Evolutionary conservation across 2,797 vertebrate genomes (phyloP).

Genomic region (Pseudochirops cupreus): DNA sequence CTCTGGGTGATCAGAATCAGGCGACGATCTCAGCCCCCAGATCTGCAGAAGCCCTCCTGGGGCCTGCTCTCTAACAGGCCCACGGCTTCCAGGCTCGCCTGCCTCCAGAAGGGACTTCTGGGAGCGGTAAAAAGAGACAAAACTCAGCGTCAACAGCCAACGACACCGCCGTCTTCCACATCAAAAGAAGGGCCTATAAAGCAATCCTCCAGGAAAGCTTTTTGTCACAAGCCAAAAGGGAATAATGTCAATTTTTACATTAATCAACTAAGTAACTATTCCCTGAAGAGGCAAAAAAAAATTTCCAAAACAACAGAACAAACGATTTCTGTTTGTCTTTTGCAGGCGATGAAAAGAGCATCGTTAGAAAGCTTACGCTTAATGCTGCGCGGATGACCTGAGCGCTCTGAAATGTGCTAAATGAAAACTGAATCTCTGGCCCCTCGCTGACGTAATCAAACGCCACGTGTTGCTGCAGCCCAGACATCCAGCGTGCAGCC

Average conservation of each 20-base stretch:
- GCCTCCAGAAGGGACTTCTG: not conserved
- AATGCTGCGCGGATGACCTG: slow-evolving; percentile 67
- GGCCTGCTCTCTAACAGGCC: not conserved
- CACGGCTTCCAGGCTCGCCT: not conserved
- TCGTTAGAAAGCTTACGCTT: slow-evolving; percentile 71
- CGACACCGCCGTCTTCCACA: not conserved
- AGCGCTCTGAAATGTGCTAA: slow-evolving; percentile 72
- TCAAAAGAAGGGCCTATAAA: slow-evolving; percentile 74
- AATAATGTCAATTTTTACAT: slow-evolving; percentile 76
- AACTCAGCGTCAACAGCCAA: not conserved
- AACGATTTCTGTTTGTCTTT: slow-evolving; percentile 26
- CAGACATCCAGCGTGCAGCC: slow-evolving; percentile 86
- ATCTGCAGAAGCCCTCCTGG: not conserved
- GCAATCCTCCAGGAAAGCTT: slow-evolving; percentile 61
- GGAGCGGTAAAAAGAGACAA: not conserved
- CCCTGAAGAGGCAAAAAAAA: slow-evolving; percentile 69
- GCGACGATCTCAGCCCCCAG: not conserved
- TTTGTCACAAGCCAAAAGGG: slow-evolving; percentile 73
- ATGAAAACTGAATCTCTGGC: slow-evolving; percentile 76
- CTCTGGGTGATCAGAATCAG: not conserved
- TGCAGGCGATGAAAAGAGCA: slow-evolving; percentile 77
- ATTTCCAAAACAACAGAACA: slow-evolving; percentile 65
- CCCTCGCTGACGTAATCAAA: slow-evolving; percentile 81
- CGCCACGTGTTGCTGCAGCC: slow-evolving; percentile 80
- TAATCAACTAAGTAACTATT: slow-evolving; percentile 76